Conservation (phyloP, 2,797 vertebrate species). For the Xenops minutus region DNA sequence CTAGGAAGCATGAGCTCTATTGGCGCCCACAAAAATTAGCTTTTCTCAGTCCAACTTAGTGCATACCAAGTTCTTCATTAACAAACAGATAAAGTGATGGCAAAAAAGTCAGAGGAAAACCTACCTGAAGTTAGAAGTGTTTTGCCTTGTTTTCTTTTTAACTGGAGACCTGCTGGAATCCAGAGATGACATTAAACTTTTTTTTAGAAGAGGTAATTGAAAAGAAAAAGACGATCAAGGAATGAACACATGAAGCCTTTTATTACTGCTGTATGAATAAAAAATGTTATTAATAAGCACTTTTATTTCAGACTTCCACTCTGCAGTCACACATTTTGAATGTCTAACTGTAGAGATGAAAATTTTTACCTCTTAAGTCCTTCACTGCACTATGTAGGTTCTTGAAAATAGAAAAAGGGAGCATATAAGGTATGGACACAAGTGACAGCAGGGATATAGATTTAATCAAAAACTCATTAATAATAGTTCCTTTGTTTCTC, state of each 20-base stretch:
- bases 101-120: neutral
- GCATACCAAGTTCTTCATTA: neutral
- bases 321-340: neutral
- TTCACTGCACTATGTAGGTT: neutral
- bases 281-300: slow-evolving; percentile 31
- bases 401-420: neutral
- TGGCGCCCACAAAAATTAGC: neutral
- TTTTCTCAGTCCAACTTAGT: neutral
- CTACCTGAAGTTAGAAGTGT: neutral
- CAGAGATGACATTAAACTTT: neutral
- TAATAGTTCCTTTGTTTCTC: neutral
- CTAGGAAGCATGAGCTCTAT: neutral
- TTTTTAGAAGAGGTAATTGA: slow-evolving; percentile 28
- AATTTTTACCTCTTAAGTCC: neutral
- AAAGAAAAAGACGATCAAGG: slow-evolving; percentile 11
- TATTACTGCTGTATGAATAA: slow-evolving; percentile 27
- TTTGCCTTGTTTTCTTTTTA: slow-evolving; percentile 9
- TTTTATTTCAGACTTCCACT: slow-evolving; percentile 11
- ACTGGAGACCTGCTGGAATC: neutral
- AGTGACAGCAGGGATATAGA: accelerated
- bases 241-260: slow-evolving; percentile 30
- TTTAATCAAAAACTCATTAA: neutral
- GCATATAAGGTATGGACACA: neutral
- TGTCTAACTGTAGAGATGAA: neutral
- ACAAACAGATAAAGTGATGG: neutral